Conservation (phyloP, 2,888 invertebrate genomes). For the Tetranychus piercei region DNA sequence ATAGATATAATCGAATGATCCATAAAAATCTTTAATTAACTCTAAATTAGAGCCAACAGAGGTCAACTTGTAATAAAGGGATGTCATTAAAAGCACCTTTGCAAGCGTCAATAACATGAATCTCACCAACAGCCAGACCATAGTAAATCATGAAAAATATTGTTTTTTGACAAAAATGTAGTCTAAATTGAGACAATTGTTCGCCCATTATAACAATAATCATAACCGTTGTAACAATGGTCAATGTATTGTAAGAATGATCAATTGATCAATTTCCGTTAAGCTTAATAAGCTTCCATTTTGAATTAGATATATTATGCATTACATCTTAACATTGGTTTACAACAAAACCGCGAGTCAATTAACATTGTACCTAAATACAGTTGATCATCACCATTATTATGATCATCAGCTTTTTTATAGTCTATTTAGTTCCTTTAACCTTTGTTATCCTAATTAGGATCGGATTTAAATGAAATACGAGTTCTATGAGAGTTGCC, state of each 20-base stretch:
- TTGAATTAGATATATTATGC: not conserved
- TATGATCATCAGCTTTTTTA: not conserved
- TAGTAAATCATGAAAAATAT: too few species aligned
- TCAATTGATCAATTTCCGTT: not conserved
- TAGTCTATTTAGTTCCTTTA: not conserved
- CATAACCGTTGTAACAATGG: not conserved
- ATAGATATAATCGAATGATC: too few species aligned
- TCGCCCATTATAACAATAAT: not conserved
- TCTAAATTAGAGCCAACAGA: too few species aligned
- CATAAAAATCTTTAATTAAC: too few species aligned
- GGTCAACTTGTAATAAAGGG: too few species aligned
- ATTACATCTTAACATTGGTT: not conserved
- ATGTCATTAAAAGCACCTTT: too few species aligned
- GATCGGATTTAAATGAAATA: conserved; percentile 1
- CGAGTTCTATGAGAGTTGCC: not conserved
- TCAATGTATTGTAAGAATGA: not conserved
- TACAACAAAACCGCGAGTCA: not conserved
- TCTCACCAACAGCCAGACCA: too few species aligned
- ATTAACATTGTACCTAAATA: not conserved
- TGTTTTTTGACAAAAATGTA: too few species aligned
- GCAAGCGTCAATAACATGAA: too few species aligned
- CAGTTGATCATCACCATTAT: not conserved
- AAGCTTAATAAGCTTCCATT: not conserved
- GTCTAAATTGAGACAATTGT: too few species aligned
- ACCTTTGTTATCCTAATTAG: not conserved